phyloP scores from a whole-genome alignment of 2,113 vertebrate species.

The Eolophus roseicapilla region DNA sequence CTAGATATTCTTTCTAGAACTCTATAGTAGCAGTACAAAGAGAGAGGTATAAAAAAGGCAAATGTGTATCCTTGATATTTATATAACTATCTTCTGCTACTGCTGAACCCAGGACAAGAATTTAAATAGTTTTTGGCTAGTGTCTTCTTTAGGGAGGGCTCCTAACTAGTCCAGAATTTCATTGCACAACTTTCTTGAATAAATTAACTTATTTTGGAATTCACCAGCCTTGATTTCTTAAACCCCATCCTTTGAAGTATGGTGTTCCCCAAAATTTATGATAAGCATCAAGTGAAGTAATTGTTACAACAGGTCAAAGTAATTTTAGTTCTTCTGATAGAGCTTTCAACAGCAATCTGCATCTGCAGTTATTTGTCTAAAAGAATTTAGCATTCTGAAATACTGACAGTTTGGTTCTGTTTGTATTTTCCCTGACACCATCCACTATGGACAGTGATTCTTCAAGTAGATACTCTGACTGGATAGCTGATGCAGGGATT shows the following conservation, averaged over 20 bases:
- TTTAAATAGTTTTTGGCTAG: background rate
- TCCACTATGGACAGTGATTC: constrained; percentile 75
- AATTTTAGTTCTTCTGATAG: background rate
- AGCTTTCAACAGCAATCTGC: accelerated
- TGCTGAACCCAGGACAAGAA: background rate
- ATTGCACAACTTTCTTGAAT: background rate
- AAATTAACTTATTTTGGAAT: background rate
- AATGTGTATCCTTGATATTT: background rate
- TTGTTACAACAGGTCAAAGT: accelerated
- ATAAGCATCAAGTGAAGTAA: background rate
- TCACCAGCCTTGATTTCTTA: accelerated
- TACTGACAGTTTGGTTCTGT: background rate
- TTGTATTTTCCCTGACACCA: background rate
- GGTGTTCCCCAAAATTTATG: accelerated
- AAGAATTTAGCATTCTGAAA: background rate
- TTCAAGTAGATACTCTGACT: constrained; percentile 92
- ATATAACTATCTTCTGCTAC: background rate
- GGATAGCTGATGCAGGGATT: constrained; percentile 92
- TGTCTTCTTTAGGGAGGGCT: background rate
- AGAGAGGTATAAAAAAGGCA: background rate
- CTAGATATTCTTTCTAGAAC: background rate
- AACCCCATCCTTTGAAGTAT: background rate
- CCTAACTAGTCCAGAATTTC: background rate
- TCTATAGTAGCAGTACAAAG: background rate
- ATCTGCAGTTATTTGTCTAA: background rate